Evolutionary conservation across 2,797 vertebrate species (phyloP), one percentile per base, ranked within the genome.

Genomic region (Octomys mimax): DNA sequence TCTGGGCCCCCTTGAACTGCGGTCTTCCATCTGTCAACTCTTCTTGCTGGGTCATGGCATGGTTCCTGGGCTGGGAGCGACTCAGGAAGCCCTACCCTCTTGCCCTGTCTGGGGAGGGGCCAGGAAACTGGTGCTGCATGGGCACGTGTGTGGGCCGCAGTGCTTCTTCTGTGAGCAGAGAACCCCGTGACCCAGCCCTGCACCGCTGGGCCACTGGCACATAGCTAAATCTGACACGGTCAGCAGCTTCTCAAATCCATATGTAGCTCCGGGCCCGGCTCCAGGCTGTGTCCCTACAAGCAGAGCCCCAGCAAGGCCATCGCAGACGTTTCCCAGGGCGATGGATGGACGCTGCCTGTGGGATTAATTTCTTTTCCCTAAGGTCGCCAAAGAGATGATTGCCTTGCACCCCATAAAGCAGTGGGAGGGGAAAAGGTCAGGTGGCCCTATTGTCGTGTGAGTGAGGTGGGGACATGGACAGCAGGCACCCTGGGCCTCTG

Each of bases 31-130:
- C 18, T 33, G 33, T 31, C 26, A 52, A 4, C 52, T 42, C 7
- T 1, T 49, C 6, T 18, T 26, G 14, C 24, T 0, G 6, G 36
- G 2, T 26, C 0, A 1, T 73, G 49, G 33, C 6, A 3, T 0
- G 4, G 59, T 61, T 64, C 59, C 54, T n/a, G 77, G 66, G 26
- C 28, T 52, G 49, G 24, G 24, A 11, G 71, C 9, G 6, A 4
- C 2, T 0, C 9, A 2, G 68, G 88, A 2, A 8, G 16, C 19
- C 5, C 85, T 9, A 2, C 42, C 33, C 59, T 59, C 77, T n/a
- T 24, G 70, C 10, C 28, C 4, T 16, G 36, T 49, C 81, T 0
- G 2, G n/a, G 39, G 5, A 31, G 54, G 42, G 49, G 12, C 61
- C 61, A 9, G 5, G 5, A 0, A n/a, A 14, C 14, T 2, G 4